Percentiles rank a stretch among this genome's conserved stretches.
Evolutionary conservation across 2,113 vertebrate species (phyloP).

Genomic region (Ammodytes dubius): DNA sequence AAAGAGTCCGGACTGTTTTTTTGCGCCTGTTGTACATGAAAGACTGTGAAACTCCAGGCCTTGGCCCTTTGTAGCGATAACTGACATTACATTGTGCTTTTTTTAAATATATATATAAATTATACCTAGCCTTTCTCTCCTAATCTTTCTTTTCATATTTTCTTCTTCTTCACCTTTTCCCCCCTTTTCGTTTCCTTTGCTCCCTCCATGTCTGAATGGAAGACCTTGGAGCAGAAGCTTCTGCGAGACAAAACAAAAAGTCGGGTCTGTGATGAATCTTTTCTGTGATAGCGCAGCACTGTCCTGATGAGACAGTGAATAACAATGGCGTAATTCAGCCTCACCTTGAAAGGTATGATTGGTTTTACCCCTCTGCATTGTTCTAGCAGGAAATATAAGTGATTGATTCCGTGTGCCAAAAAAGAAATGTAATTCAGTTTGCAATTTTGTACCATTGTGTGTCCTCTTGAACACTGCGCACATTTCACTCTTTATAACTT

Average conservation of each 20-base stretch:
- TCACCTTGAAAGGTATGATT: slow-evolving; percentile 41
- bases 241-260: slow-evolving; percentile 10
- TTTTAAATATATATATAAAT: slow-evolving; percentile 61
- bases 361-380: slow-evolving; percentile 27
- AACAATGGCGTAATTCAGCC: slow-evolving; percentile 41
- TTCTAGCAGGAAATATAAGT: slow-evolving; percentile 45
- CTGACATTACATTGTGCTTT: slow-evolving; percentile 69
- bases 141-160: slow-evolving; percentile 44
- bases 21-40: slow-evolving; percentile 66
- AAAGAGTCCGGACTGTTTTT: slow-evolving; percentile 55
- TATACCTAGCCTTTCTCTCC: slow-evolving; percentile 65
- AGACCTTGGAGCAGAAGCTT: slow-evolving; percentile 27
- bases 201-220: slow-evolving; percentile 38
- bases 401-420: slow-evolving; percentile 62
- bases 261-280: slow-evolving; percentile 53
- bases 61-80: slow-evolving; percentile 80
- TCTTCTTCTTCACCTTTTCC: slow-evolving; percentile 41
- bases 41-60: slow-evolving; percentile 81
- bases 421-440: slow-evolving; percentile 56
- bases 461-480: slow-evolving; percentile 51
- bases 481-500: slow-evolving; percentile 45
- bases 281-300: slow-evolving; percentile 36
- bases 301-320: slow-evolving; percentile 45
- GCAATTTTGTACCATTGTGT: slow-evolving; percentile 44
- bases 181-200: slow-evolving; percentile 9